phyloP scores from a whole-genome alignment of 2,113 vertebrate genomes.

The Nestor notabilis region DNA sequence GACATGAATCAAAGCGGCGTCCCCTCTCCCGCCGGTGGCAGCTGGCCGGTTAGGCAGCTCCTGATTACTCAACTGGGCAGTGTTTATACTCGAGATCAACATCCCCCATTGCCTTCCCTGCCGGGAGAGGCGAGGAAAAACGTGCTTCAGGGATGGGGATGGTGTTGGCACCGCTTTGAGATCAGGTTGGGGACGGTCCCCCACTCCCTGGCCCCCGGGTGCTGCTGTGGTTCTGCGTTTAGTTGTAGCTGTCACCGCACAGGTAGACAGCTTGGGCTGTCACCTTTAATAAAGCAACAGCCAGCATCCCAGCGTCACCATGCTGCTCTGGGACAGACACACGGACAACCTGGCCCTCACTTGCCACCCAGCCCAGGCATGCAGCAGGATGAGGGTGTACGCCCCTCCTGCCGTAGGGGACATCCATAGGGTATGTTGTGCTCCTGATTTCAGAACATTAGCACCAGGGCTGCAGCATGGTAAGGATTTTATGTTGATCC shows the following conservation, averaged over 20 bases:
- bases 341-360: fast-evolving
- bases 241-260: not conserved
- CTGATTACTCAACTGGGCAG: slow-evolving; percentile 57
- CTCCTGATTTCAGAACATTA: not conserved
- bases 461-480: not conserved
- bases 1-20: slow-evolving; percentile 55
- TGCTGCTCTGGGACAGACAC: not conserved
- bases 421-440: fast-evolving
- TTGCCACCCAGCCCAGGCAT: fast-evolving
- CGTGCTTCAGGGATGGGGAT: not conserved
- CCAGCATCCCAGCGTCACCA: not conserved
- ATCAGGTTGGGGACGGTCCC: not conserved
- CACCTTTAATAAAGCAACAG: not conserved
- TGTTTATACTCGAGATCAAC: slow-evolving; percentile 59
- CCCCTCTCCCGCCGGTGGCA: slow-evolving; percentile 24
- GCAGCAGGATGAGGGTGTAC: fast-evolving
- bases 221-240: not conserved
- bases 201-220: fast-evolving
- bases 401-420: not conserved
- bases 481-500: not conserved
- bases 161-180: not conserved
- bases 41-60: slow-evolving; percentile 57
- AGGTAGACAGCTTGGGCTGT: not conserved
- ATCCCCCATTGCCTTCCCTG: not conserved
- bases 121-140: not conserved